Base-by-base conservation (phyloP, 2,113 vertebrate genomes). In the Laticauda laticaudata region DNA sequence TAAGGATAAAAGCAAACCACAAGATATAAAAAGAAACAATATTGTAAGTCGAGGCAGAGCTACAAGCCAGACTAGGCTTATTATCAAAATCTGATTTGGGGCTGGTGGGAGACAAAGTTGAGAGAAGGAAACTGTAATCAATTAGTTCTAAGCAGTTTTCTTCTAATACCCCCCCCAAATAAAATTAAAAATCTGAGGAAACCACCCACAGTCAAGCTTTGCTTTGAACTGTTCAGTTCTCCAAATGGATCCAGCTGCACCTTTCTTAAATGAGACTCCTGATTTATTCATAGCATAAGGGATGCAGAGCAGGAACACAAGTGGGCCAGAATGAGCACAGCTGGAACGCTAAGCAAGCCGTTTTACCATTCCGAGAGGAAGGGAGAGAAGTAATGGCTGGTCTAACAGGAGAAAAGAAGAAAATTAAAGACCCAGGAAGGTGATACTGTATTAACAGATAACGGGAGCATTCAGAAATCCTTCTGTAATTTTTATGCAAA, bases 221-320 rank as follows among this genome's bases (percentile, higher is more conserved):
- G 89, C 55, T 95, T 81, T 93, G 90, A 64, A 88, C 93, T 91
- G 94, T 94, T 94, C 89, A 29, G 89, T 96, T 96, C 95, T 90
- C 93, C 95, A 95, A 95, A 95, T 94, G 95, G 96, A 94, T 97
- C 95, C 96, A 96, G 97, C 96, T 97, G 96, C 96, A 95, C 93
- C 93, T 94, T 95, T 96, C 95, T 95, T 93, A 96, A 96, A 96
- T 96, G 94, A 94, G 91, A 94, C 92, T 96, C 94, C 94, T 96
- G 94, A 97, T 97, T 97, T 97, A 97, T 97, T 97, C 96, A 96
- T 95, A 90, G 95, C 93, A 97, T 96, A 96, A 96, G 94, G 94
- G 94, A 24, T 97, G 95, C 97, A 96, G 95, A 97, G 96, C 95
- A 93, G 95, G 96, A 97, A 94, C 95, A 95, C 90, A 97, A 96